A percentile compares a stretch with the other conserved stretches of the same genome.
These are phyloP conservation scores for Eubasilissa splendida DNA, from an alignment of 2,888 invertebrate species.

Conservation along the genomic window DNA sequence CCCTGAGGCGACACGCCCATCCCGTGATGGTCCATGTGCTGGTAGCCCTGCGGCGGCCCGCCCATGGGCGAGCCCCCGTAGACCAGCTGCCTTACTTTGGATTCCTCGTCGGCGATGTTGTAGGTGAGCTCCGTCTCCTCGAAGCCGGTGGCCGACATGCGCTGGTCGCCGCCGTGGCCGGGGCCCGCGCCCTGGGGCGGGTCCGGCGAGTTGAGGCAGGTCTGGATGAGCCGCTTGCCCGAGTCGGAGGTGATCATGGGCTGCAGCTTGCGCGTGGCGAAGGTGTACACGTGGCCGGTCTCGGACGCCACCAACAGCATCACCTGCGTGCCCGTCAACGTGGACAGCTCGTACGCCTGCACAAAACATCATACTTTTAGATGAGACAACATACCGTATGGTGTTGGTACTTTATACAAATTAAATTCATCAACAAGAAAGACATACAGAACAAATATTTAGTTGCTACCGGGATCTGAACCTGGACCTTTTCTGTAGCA, in stretches of 20 bases:
- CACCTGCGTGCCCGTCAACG: slow-evolving; percentile 98
- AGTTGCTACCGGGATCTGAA: too few relatives aligned
- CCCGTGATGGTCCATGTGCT: slow-evolving; percentile 76
- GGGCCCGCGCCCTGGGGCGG: slow-evolving; percentile 80
- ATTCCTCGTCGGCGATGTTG: slow-evolving; percentile 95
- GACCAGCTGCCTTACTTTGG: slow-evolving; percentile 98
- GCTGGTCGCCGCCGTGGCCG: slow-evolving; percentile 91
- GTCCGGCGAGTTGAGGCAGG: slow-evolving; percentile 97
- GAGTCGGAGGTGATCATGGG: slow-evolving; percentile 99
- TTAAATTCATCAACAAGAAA: too few relatives aligned
- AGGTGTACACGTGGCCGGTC: slow-evolving; percentile 99
- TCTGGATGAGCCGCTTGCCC: slow-evolving; percentile 98
- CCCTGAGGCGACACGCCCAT: slow-evolving; percentile 80
- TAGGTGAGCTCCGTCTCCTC: slow-evolving; percentile 99
- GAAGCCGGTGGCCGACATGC: slow-evolving; percentile 98
- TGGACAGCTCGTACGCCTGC: slow-evolving; percentile 99
- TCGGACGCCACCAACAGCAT: slow-evolving; percentile 99
- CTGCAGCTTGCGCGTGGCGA: slow-evolving; percentile 97
- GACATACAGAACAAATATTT: too few relatives aligned
- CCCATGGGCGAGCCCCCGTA: slow-evolving; percentile 81
- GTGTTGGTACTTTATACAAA: too few relatives aligned
- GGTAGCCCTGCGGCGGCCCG: slow-evolving; percentile 77
- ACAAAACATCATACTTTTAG: slow-evolving; percentile 22
- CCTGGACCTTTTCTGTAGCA: too few relatives aligned
- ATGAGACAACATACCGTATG: background rate